Evolutionary conservation across 2,888 invertebrate species (phyloP), one percentile per base, ranked within the genome.

Genomic region (Drosophila robusta): DNA sequence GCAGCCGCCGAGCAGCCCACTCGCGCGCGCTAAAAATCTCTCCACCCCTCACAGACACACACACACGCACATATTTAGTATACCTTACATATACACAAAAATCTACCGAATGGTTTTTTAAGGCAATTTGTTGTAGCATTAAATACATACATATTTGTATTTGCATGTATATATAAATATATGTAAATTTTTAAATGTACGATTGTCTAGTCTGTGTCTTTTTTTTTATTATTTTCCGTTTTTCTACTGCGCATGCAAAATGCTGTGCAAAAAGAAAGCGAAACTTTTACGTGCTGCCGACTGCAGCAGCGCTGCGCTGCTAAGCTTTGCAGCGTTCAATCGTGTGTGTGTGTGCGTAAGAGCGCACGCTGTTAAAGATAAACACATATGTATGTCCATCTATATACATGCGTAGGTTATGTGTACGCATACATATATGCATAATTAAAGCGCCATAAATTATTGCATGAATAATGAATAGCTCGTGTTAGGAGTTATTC

Each of bases 221-320:
- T 56, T 70, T 50, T 51, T 55, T 66, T 12, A 61, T 52, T 74
- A 54, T 45, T 47, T 60, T 64, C 67, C 63, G 84, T 51, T 73
- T 77, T 70, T 61, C 87, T 84, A 80, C 80, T 89, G 87, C 89
- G 87, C 89, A 89, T 81, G 81, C 80, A 87, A 89, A 89, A 88
- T 86, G 32, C 52, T 87, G 79, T 76, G 87, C 81, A 89, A 89
- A 87, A 89, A 86, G 89, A 87, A 87, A 87, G 87, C 87, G 87
- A 87, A 87, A 89, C 65, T 81, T 83, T 80, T 74, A 76, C 75
- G 76, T 71, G 49, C 52, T 77, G 67, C 67, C 61, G 55, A 52
- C 45, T 29, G 26, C 44, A 42, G 52, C 64, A 44, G 45, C 63
- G 51, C 61, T 50, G 52, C 56, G 41, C 61, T 50, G 76, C 55